A percentile compares a stretch with the other conserved stretches of the same genome.
Evolutionary conservation across 1,140 invertebrate species (phyloP).

Genomic region (Mya arenaria): DNA sequence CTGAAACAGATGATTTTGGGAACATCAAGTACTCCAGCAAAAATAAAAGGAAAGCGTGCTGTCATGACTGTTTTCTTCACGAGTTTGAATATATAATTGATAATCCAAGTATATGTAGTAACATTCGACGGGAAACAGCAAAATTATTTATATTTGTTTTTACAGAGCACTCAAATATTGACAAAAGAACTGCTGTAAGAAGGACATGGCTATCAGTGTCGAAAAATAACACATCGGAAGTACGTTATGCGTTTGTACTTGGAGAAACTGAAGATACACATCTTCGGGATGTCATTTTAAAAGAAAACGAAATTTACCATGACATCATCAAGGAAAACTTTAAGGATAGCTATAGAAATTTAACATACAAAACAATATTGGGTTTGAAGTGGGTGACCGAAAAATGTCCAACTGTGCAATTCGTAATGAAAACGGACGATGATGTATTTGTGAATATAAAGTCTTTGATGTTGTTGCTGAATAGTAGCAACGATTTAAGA

Average conservation of each 20-base stretch:
- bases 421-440: slow-evolving; percentile 82
- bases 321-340: slow-evolving; percentile 91
- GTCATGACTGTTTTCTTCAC: background rate
- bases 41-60: too few species aligned
- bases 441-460: slow-evolving; percentile 82
- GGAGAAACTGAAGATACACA: background rate
- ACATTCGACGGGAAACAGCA: background rate
- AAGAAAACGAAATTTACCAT: slow-evolving; percentile 84
- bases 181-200: background rate
- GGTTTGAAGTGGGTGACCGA: slow-evolving; percentile 89
- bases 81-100: background rate
- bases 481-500: background rate
- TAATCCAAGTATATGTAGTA: background rate
- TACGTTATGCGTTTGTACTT: slow-evolving; percentile 56
- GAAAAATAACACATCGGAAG: slow-evolving; percentile 57
- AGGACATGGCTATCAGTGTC: slow-evolving; percentile 54
- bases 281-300: slow-evolving; percentile 43
- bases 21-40: too few species aligned
- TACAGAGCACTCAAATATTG: background rate
- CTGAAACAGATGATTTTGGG: too few species aligned
- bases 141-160: slow-evolving; percentile 30
- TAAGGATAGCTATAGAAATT: slow-evolving; percentile 89
- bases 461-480: background rate
- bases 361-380: slow-evolving; percentile 93
- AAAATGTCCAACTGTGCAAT: slow-evolving; percentile 83